These are phyloP conservation scores for Hydroisotoma schaefferi DNA, from an alignment of 2,888 invertebrate species.

Conservation along the genomic window DNA sequence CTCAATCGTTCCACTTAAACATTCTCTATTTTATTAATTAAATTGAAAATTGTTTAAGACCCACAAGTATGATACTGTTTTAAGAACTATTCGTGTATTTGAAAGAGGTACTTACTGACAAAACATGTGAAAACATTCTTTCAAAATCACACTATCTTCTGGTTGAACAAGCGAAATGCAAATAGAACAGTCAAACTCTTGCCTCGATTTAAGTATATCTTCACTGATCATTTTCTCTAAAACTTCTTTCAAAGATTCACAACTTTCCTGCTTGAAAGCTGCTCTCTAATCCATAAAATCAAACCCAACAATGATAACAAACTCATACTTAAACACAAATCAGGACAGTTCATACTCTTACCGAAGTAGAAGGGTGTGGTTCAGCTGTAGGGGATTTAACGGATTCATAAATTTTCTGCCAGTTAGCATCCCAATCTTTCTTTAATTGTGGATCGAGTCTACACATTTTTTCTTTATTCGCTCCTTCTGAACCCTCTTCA, in stretches of 20 bases:
- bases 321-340: too few relatives aligned
- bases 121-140: conserved; percentile 83
- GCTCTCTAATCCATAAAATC: too few relatives aligned
- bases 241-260: background rate
- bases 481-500: too few relatives aligned
- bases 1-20: conserved; percentile 68
- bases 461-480: too few relatives aligned
- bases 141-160: conserved; percentile 68
- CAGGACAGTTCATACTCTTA: too few relatives aligned
- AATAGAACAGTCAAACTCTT: conserved; percentile 65
- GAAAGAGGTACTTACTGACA: conserved; percentile 60
- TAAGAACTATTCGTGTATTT: too few relatives aligned
- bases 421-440: too few relatives aligned
- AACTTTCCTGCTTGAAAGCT: background rate
- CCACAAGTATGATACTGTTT: background rate
- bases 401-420: too few relatives aligned
- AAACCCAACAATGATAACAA: too few relatives aligned
- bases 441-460: too few relatives aligned
- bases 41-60: background rate
- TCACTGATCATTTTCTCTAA: background rate
- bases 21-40: conserved; percentile 55
- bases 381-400: too few relatives aligned
- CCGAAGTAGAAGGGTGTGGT: too few relatives aligned
- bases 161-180: conserved; percentile 67
- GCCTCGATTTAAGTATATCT: background rate